Evolutionary conservation across 37 sponge, comb jelly and placozoan species (phyloP), one percentile per base, ranked within the genome.

Genomic region (Cladorhizidae sp.): DNA sequence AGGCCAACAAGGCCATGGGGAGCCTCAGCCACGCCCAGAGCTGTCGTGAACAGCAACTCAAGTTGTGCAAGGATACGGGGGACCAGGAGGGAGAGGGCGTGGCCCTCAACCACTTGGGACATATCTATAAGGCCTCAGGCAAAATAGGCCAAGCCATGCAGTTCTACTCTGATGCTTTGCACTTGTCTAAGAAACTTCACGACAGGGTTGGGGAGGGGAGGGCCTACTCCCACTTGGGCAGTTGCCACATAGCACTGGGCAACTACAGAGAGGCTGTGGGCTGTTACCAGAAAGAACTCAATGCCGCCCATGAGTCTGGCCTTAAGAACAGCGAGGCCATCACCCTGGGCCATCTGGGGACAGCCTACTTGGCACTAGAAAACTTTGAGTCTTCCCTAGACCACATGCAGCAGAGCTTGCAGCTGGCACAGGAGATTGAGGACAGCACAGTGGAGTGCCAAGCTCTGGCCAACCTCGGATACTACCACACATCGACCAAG

Each of bases 171-270:
- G 79, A 87, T 12, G 76, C 88, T 65, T 78, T 97, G 33, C 73
- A 39, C 1, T 83, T 91, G 26, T 91, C 82, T 3, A 78, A 82
- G 77, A 78, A 85, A 74, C 72, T 89, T 54, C 61, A 85, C 37
- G 95, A 97, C 67, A 38, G 86, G 29, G 81, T 70, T 49, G 95
- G 72, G 14, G 98, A 97, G 70, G 98, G 91, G 8, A 77, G 78
- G 70, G 91, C 84, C 14, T 97, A 95, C 76, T 86, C 96, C 18
- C 89, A 92, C 67, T 87, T 97, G 1, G 98, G 98, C 0, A 85
- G 84, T 68, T 89, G 93, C 49, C 91, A 98, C 85, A 75, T 88
- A 0, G 92, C 93, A 1, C 80, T 98, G 72, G 96, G 98, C 22
- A 93, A 93, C 73, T 84, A 88, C 61, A 42, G 86, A 35, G 90